Base-by-base conservation (phyloP, 2,888 invertebrate genomes). In the Cheilosia soror region DNA sequence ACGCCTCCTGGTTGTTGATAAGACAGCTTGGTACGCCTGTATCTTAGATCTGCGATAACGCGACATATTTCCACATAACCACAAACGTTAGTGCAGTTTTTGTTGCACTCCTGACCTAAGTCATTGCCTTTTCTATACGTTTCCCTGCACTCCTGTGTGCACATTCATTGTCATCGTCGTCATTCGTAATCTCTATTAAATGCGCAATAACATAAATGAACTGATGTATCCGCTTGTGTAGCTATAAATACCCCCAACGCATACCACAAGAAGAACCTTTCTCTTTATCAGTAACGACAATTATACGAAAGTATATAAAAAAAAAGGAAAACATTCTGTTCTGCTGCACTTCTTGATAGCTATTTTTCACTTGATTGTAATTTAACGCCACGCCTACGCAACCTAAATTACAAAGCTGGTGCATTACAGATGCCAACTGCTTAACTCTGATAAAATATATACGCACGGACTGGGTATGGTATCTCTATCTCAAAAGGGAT, bases 301-400 rank as follows among this genome's bases (percentile, higher is more conserved):
- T 77, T 77, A 71, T 71, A 53, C 65, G 65, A 69, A 53, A 60
- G 5, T 37, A 11, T 47, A 49, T 33, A 5, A 42, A 15, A n/a
- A n/a, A 44, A 15, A 37, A 40, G 37, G 27, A 58, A 25, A 7
- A n/a, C 11, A 55, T 27, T 53, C 25, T 4, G 63, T 40, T 27
- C 27, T 25, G 11, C 0, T 37, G 49, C 66, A 71, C 78, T 72
- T 72, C 51, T 77, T 72, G 75, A 60, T 65, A 13, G 82, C 72
- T 81, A 81, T 85, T 85, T 85, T 81, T 77, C 85, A 80, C 85
- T 85, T 85, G 76, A 85, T 85, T 81, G 81, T 81, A 81, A 85
- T 81, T 85, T 85, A 85, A 85, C 53, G 72, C 76, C 80, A 85
- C 85, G 76, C 85, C 85, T 80, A 85, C 84, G 53, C 79, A 85